A percentile compares a stretch with the other conserved stretches of the same genome.
Evolutionary conservation across 1,140 invertebrate species (phyloP).

Genomic region (Eumaeus atala): DNA sequence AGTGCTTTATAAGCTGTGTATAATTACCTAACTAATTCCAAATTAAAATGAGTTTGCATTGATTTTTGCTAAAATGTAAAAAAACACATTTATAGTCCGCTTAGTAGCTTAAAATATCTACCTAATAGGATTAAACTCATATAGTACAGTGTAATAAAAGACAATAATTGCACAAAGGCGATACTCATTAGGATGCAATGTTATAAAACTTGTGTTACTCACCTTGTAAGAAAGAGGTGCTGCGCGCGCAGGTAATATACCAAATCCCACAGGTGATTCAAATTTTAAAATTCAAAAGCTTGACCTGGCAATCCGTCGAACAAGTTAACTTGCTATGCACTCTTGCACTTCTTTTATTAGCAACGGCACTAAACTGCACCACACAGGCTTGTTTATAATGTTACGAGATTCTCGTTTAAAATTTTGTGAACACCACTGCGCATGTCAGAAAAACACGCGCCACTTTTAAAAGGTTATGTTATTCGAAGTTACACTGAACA

Average conservation of each 20-base stretch:
- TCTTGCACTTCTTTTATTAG: conserved; percentile 45
- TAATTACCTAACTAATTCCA: no score
- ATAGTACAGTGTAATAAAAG: no score
- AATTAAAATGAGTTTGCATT: no score
- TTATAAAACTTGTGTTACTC: conserved; percentile 22
- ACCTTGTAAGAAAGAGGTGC: conserved; percentile 55
- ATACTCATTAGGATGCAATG: no score
- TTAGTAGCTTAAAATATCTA: no score
- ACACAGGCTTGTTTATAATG: conserved; percentile 65
- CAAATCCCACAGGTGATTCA: conserved; percentile 3
- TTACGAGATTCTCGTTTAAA: conserved; percentile 61
- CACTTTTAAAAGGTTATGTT: conserved; percentile 64
- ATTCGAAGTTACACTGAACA: conserved; percentile 50
- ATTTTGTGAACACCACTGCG: conserved; percentile 58
- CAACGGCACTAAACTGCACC: conserved; percentile 40
- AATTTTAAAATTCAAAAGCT: no score
- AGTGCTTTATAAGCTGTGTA: no score
- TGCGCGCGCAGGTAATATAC: conserved; percentile 63
- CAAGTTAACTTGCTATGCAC: conserved; percentile 14
- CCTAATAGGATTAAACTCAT: no score
- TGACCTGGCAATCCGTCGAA: not conserved
- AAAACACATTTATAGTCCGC: no score
- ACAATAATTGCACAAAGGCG: no score
- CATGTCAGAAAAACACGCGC: conserved; percentile 64
- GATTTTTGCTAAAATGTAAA: no score